phyloP scores from a whole-genome alignment of 1,140 invertebrate species.

The Triops longicaudatus region DNA sequence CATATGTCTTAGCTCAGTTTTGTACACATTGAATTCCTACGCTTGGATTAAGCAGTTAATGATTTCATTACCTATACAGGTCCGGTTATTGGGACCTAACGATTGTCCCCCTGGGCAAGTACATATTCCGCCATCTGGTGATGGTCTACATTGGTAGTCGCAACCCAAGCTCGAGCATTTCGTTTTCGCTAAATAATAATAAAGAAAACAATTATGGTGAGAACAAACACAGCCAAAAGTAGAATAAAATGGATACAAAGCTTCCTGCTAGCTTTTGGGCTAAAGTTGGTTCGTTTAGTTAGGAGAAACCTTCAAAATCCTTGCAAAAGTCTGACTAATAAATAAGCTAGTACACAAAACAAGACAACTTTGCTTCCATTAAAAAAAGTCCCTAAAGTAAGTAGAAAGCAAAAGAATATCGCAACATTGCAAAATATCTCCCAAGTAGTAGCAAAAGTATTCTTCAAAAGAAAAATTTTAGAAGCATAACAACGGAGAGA shows the following conservation, averaged over 20 bases:
- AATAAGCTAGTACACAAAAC: not conserved
- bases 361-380: not conserved
- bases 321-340: conserved; percentile 24
- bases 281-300: not conserved
- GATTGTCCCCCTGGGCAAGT: conserved; percentile 67
- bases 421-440: no score
- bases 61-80: conserved; percentile 59
- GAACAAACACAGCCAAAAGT: not conserved
- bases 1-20: no score
- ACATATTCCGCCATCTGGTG: conserved; percentile 78
- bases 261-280: no score
- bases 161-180: conserved; percentile 72
- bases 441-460: no score
- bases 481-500: no score
- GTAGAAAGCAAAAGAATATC: no score
- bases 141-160: conserved; percentile 80
- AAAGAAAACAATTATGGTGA: conserved; percentile 1
- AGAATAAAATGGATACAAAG: conserved; percentile 33
- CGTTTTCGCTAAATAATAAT: conserved; percentile 51
- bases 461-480: no score
- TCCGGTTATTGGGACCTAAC: conserved; percentile 63
- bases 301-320: conserved; percentile 27
- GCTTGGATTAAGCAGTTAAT: not conserved
- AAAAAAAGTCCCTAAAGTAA: no score
- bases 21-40: not conserved